phyloP scores from a whole-genome alignment of 2,888 invertebrate genomes.

The Philereme transversata region DNA sequence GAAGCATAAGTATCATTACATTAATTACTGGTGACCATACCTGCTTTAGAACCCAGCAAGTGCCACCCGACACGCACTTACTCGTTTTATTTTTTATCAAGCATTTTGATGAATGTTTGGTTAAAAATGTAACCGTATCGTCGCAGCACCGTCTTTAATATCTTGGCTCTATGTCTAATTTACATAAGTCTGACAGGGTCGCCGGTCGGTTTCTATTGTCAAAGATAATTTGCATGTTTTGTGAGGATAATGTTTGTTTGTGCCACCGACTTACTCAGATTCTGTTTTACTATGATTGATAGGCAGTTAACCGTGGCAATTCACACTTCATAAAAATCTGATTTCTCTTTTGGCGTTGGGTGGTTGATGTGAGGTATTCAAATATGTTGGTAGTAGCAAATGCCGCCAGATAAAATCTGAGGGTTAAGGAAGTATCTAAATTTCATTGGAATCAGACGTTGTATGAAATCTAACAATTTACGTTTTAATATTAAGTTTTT shows the following conservation, averaged over 20 bases:
- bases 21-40: no score
- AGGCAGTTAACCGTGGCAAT: slow-evolving; percentile 53
- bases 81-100: slow-evolving; percentile 11
- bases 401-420: no score
- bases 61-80: slow-evolving; percentile 1
- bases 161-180: slow-evolving; percentile 50
- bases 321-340: slow-evolving; percentile 58
- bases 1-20: no score
- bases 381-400: no score
- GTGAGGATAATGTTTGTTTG: slow-evolving; percentile 59
- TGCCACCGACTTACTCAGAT: slow-evolving; percentile 65
- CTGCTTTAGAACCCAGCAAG: slow-evolving; percentile 10
- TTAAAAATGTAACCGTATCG: slow-evolving; percentile 78
- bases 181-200: slow-evolving; percentile 53
- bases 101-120: slow-evolving; percentile 64
- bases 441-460: no score
- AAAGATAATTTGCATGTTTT: slow-evolving; percentile 60
- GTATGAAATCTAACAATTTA: no score
- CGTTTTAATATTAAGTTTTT: no score
- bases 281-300: slow-evolving; percentile 69
- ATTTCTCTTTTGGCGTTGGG: slow-evolving; percentile 35
- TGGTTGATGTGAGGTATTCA: neutral
- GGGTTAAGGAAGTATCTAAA: no score
- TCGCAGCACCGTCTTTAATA: slow-evolving; percentile 71
- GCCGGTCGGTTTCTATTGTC: slow-evolving; percentile 35